Percentiles rank a stretch among this genome's conserved stretches.
Conservation (phyloP, 1,140 invertebrate species). For the Ladona fulva region DNA sequence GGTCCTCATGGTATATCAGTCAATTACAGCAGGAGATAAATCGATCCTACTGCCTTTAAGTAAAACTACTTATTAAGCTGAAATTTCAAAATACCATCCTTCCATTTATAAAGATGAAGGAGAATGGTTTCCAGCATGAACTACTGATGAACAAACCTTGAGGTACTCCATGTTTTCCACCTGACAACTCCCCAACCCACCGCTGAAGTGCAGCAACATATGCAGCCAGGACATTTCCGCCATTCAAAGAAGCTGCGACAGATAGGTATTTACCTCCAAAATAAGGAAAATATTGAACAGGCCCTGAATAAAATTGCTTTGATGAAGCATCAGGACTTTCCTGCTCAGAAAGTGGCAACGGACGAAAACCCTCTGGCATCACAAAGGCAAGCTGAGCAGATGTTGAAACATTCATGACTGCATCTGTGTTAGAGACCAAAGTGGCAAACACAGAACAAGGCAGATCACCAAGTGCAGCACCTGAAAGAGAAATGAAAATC, state of each 20-base stretch:
- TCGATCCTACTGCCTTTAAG: too few species aligned
- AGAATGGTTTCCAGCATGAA: neutral
- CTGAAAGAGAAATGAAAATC: conserved; percentile 29
- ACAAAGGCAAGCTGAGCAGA: conserved; percentile 75
- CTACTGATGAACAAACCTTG: conserved; percentile 45
- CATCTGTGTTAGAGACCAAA: conserved; percentile 54
- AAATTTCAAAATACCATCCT: too few species aligned
- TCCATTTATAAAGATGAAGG: too few species aligned
- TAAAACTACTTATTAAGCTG: too few species aligned
- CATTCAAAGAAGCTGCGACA: conserved; percentile 78
- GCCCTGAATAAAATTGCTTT: neutral
- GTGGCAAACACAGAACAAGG: conserved; percentile 75
- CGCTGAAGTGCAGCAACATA: conserved; percentile 75
- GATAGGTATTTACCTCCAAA: conserved; percentile 65
- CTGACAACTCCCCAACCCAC: conserved; percentile 66
- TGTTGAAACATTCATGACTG: conserved; percentile 79
- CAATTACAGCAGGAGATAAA: too few species aligned
- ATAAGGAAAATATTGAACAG: conserved; percentile 71
- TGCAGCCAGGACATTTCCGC: conserved; percentile 73
- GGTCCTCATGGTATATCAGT: too few species aligned
- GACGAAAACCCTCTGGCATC: conserved; percentile 33
- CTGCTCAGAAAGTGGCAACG: conserved; percentile 12
- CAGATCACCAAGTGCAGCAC: conserved; percentile 68
- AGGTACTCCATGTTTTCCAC: conserved; percentile 47
- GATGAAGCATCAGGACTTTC: neutral